phyloP scores from a whole-genome alignment of 2,888 invertebrate species.

The Caradrina kadenii region DNA sequence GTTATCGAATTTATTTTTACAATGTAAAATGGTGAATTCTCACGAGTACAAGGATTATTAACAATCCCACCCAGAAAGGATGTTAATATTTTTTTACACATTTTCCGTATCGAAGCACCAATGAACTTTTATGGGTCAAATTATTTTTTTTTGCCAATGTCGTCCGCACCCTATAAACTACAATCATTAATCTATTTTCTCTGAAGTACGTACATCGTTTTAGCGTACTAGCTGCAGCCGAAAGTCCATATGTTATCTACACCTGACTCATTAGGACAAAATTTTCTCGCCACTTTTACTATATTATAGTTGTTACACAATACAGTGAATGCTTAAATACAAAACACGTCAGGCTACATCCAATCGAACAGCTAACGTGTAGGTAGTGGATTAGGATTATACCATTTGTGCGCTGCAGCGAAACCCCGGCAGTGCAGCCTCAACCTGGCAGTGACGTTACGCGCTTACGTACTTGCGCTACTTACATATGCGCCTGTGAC shows the following conservation, averaged over 20 bases:
- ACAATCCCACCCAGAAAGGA: too few relatives aligned
- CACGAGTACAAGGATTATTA: too few relatives aligned
- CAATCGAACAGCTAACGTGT: constrained; percentile 41
- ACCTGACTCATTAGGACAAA: not conserved
- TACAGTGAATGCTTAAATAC: not conserved
- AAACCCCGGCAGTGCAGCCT: constrained; percentile 62
- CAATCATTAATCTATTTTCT: not conserved
- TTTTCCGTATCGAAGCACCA: not conserved
- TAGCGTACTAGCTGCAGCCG: too few relatives aligned
- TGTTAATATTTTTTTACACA: too few relatives aligned
- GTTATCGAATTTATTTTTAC: not conserved
- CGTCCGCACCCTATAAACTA: not conserved
- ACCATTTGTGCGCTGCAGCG: constrained; percentile 51
- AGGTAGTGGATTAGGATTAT: constrained; percentile 63
- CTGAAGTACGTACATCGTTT: not conserved
- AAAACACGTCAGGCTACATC: constrained; percentile 2
- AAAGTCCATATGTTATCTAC: too few relatives aligned
- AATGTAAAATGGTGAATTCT: not conserved
- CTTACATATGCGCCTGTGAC: not conserved
- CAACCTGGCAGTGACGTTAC: constrained; percentile 47
- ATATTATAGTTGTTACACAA: not conserved
- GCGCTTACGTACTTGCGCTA: not conserved
- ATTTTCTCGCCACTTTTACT: not conserved
- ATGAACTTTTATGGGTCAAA: not conserved
- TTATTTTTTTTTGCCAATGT: not conserved